phyloP scores from a whole-genome alignment of 2,888 invertebrate genomes.

The Heliconius cydno region DNA sequence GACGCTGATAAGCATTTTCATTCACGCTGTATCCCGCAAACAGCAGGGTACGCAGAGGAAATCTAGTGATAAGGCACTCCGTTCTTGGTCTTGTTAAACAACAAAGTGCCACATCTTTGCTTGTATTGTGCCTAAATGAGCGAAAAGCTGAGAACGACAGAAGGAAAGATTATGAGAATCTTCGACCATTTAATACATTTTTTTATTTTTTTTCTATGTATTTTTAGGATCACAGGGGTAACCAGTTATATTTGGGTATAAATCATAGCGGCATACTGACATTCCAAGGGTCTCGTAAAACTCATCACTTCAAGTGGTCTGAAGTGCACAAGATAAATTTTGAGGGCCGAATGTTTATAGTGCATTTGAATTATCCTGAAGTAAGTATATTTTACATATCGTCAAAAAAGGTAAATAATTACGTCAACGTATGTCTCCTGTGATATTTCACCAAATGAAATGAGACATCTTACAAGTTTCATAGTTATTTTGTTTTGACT shows the following conservation, averaged over 20 bases:
- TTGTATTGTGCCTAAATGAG: not conserved
- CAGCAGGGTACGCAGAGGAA: too few relatives aligned
- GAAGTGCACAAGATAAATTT: conserved; percentile 98
- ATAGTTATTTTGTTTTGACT: too few relatives aligned
- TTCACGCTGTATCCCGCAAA: too few relatives aligned
- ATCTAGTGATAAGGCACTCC: too few relatives aligned
- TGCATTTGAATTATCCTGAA: conserved; percentile 96
- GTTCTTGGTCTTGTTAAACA: not conserved
- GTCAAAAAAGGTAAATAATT: not conserved
- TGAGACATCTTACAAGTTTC: too few relatives aligned
- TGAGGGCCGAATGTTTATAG: conserved; percentile 98
- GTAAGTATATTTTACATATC: conserved; percentile 77
- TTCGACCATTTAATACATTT: not conserved
- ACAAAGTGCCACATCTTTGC: too few relatives aligned
- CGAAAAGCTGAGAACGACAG: too few relatives aligned
- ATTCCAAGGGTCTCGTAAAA: conserved; percentile 95
- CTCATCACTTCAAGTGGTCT: conserved; percentile 97
- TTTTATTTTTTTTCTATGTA: not conserved
- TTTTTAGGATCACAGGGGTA: conserved; percentile 93
- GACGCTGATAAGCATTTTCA: too few relatives aligned
- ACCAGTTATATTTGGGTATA: conserved; percentile 96
- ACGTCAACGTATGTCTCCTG: too few relatives aligned
- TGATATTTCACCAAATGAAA: too few relatives aligned
- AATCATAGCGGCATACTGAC: conserved; percentile 97
- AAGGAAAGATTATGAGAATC: too few relatives aligned